A percentile compares a stretch with the other conserved stretches of the same genome.
These are phyloP conservation scores for Saturnia pavonia DNA, from an alignment of 2,888 invertebrate species.

Conservation along the genomic window DNA sequence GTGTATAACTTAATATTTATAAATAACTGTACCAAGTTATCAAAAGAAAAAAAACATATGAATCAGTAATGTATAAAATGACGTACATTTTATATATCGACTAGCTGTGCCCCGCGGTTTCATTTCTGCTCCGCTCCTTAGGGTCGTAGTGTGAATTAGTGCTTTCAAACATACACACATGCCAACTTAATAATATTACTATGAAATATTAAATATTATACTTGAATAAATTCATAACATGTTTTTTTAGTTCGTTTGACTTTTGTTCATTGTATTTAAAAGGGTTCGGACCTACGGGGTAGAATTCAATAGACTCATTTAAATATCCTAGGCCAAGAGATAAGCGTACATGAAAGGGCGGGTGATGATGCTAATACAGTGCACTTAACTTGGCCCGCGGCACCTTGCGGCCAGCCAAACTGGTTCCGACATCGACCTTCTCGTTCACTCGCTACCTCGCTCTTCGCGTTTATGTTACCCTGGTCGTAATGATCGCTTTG, in stretches of 20 bases:
- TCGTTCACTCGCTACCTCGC: constrained; percentile 52
- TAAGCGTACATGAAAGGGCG: constrained; percentile 77
- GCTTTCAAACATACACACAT: background rate
- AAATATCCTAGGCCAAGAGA: constrained; percentile 68
- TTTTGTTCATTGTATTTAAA: constrained; percentile 20
- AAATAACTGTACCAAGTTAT: background rate
- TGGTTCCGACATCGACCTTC: constrained; percentile 75
- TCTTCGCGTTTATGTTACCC: constrained; percentile 65
- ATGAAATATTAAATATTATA: background rate
- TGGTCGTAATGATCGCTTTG: constrained; percentile 64
- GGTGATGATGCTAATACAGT: constrained; percentile 76
- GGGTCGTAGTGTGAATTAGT: background rate
- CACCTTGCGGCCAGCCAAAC: constrained; percentile 78
- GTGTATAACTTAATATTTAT: background rate
- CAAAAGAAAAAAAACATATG: background rate
- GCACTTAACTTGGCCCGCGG: constrained; percentile 75
- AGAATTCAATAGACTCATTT: constrained; percentile 74
- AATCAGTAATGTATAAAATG: background rate
- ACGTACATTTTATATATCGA: background rate
- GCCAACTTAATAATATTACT: background rate
- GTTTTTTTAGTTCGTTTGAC: background rate
- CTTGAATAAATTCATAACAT: background rate
- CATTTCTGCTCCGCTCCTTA: no score
- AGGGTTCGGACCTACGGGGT: constrained; percentile 35
- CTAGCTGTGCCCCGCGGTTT: no score